Percentiles rank a stretch among this genome's conserved stretches.
These are phyloP conservation scores for Halcyon senegalensis DNA, from an alignment of 2,113 vertebrate genomes.

Conservation along the genomic window DNA sequence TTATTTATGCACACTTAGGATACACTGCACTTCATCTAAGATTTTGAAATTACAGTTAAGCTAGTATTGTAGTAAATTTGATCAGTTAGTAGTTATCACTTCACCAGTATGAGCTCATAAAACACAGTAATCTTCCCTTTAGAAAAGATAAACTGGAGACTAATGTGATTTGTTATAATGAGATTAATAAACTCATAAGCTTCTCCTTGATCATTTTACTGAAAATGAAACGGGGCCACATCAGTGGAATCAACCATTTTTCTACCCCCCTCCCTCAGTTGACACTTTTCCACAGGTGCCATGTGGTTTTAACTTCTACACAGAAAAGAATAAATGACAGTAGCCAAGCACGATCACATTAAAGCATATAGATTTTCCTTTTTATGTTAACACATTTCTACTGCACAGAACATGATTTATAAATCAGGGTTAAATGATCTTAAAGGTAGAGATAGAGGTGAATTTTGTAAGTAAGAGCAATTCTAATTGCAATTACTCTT, in stretches of 20 bases:
- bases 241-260: not conserved
- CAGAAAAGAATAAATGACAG: not conserved
- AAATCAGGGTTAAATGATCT: not conserved
- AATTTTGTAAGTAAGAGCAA: not conserved
- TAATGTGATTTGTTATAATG: not conserved
- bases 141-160: not conserved
- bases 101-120: not conserved
- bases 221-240: not conserved
- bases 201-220: not conserved
- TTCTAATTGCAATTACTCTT: conserved; percentile 30
- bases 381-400: not conserved
- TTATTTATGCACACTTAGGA: not conserved
- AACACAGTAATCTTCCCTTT: not conserved
- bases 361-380: not conserved
- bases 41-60: not conserved
- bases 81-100: not conserved
- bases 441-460: not conserved
- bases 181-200: not conserved
- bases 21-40: not conserved
- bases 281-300: not conserved
- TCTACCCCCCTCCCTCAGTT: accelerated
- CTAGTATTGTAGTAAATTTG: not conserved
- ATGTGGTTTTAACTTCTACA: not conserved
- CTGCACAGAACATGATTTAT: not conserved
- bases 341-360: not conserved